Base-by-base conservation (phyloP, 2,888 invertebrate species). In the Achlya flavicornis region DNA sequence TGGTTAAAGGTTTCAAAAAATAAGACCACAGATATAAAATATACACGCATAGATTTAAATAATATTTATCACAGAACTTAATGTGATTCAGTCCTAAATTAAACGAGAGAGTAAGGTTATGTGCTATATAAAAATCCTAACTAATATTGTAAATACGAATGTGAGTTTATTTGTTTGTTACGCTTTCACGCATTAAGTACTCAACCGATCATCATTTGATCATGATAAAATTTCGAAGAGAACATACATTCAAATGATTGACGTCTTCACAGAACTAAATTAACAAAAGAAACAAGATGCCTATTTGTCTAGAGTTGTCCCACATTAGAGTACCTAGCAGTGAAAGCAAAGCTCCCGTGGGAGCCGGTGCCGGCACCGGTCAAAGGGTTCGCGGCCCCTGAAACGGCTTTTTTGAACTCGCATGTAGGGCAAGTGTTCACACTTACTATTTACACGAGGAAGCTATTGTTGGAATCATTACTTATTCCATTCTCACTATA, bases 301-400 rank as follows among this genome's bases (percentile, higher is more conserved):
- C 19, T 19, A n/a, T 53, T 53, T 53, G 19, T 19, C 8, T 53
- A 53, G 19, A 53, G 19, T 19, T 53, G 53, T 53, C 53, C 53
- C 19, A 53, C 19, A 53, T 48, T 16, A 4, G 16, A 16, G 48
- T 16, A 19, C 6, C n/a, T 46, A 46, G 6, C n/a, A n/a, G 46
- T 46, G 46, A n/a, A 46, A 14, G n/a, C 19, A 10, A n/a, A 19
- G n/a, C n/a, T 48, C 19, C 19, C 53, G 10, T 12, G 41, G 16
- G 53, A 5, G 53, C n/a, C 48, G 46, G 46, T 14, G 41, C 11
- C 10, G n/a, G 48, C n/a, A 16, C 16, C 19, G 53, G 53, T 53
- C 53, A 53, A 53, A 53, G 53, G 53, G 53, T 19, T 53, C 53
- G 53, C 46, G 53, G 10, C 53, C 53, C 19, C 10, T 16, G 53